A percentile compares a stretch with the other conserved stretches of the same genome.
Evolutionary conservation across 2,797 vertebrate genomes (phyloP).

Genomic region (Allobates femoralis): DNA sequence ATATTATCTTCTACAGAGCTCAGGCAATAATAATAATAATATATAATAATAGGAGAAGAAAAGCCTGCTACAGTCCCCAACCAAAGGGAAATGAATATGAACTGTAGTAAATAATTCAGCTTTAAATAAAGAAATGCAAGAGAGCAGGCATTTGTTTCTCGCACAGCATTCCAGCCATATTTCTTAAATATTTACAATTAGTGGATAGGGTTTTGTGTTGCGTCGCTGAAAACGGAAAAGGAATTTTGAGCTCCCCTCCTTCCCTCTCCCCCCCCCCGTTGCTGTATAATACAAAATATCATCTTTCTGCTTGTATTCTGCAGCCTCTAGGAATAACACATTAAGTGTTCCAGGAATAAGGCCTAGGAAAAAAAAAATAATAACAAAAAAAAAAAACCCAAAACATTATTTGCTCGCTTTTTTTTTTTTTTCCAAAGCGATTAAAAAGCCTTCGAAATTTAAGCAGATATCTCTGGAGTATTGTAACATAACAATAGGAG

Average conservation of each 20-base stretch:
- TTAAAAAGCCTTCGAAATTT: constrained; percentile 54
- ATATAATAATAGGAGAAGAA: constrained; percentile 79
- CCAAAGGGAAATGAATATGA: constrained; percentile 38
- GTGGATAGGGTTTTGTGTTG: constrained; percentile 27
- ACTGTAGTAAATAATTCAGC: constrained; percentile 57
- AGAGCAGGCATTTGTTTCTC: constrained; percentile 23
- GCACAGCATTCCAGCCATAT: constrained; percentile 13
- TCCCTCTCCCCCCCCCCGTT: not conserved
- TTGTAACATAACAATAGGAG: constrained; percentile 52
- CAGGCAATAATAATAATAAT: constrained; percentile 37
- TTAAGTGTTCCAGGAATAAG: constrained; percentile 30
- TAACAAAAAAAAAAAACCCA: not conserved
- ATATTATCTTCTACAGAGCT: constrained; percentile 31
- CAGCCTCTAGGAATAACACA: constrained; percentile 32
- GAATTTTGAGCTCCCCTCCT: not conserved
- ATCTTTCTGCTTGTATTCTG: constrained; percentile 10
- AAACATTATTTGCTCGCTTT: constrained; percentile 25
- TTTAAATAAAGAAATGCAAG: constrained; percentile 54
- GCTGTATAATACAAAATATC: not conserved
- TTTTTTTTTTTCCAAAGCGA: constrained; percentile 37
- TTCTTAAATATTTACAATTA: constrained; percentile 58
- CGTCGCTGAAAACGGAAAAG: constrained; percentile 1
- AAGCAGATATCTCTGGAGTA: constrained; percentile 47
- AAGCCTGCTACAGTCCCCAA: not conserved
- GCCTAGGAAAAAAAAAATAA: constrained; percentile 10